Percentiles rank a stretch among this genome's conserved stretches.
phyloP scores from a whole-genome alignment of 2,113 vertebrate species.

The Clarias magur region DNA sequence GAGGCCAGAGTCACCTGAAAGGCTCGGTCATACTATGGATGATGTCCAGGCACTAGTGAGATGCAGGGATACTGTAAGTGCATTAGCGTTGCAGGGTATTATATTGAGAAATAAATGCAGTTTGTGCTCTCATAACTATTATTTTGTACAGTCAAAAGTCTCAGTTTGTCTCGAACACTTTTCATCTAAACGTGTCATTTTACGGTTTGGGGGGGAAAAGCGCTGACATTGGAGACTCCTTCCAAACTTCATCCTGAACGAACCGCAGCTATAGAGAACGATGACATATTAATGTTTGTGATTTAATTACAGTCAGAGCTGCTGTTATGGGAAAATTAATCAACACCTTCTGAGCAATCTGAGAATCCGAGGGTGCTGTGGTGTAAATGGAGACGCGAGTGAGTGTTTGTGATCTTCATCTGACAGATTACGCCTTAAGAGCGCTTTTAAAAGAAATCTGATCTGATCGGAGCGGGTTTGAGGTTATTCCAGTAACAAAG shows the following conservation, averaged over 20 bases:
- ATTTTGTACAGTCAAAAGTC: no score
- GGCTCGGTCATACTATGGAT: no score
- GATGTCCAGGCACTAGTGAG: no score
- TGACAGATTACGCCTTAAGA: background rate
- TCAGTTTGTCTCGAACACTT: no score
- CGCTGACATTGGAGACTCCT: background rate
- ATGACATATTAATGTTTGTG: background rate
- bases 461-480: constrained; percentile 52
- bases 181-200: no score
- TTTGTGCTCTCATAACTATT: no score
- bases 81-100: no score
- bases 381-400: background rate
- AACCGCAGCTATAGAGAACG: background rate
- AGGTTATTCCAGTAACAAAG: constrained; percentile 65
- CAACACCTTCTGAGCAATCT: background rate
- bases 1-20: no score
- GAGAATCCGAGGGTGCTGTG: background rate
- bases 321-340: background rate
- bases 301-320: background rate
- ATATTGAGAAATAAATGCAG: no score
- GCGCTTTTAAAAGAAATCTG: background rate
- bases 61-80: no score
- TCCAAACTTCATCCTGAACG: background rate
- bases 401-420: background rate
- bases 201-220: background rate